Evolutionary conservation across 2,888 invertebrate species (phyloP), one percentile per base, ranked within the genome.

Genomic region (Cerastoderma edule): DNA sequence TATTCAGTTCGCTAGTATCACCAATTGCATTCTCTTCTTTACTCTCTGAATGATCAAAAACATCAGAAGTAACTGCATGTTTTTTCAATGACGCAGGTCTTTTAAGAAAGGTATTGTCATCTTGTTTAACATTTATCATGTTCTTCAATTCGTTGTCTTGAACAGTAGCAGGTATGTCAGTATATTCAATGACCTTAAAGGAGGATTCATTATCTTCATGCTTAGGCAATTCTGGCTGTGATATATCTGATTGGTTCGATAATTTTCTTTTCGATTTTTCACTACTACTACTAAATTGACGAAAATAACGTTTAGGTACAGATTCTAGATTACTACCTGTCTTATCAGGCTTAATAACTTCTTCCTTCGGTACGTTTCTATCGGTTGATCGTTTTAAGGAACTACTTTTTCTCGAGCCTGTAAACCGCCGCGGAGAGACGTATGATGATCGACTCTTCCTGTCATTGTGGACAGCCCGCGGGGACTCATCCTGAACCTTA

Each of bases 271-370:
- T 32, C 19, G 19, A 33, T 24, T 69, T 69, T 69, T 65, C 57
- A 27, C 53, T 75, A 30, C 71, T 72, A 35, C 63, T 71, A 33
- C 73, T 75, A 30, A 81, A 78, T 22, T 74, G 67, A 22, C 79
- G 71, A 30, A 72, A 67, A 53, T 75, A 77, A 53, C 63, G 79
- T 4, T 19, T 16, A 4, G 39, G 60, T 13, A 16, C 24, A 27
- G 22, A 16, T 35, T 39, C 60, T 22, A 13, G 10, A n/a, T 24
- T 5, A n/a, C 8, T 33, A 39, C 24, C 19, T 8, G 5, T 5
- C 24, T 60, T 35, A 27, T 24, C 35, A 1, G 39, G 10, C 13
- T 4, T 13, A 13, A 50, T 46, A 46, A 6, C 10, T 22, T 48
- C 22, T 30, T 50, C 48, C 13, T 22, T 16, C n/a, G 71, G 24